A percentile compares a stretch with the other conserved stretches of the same genome.
phyloP scores from a whole-genome alignment of 2,888 invertebrate genomes.

The Drosophila hamatofila region DNA sequence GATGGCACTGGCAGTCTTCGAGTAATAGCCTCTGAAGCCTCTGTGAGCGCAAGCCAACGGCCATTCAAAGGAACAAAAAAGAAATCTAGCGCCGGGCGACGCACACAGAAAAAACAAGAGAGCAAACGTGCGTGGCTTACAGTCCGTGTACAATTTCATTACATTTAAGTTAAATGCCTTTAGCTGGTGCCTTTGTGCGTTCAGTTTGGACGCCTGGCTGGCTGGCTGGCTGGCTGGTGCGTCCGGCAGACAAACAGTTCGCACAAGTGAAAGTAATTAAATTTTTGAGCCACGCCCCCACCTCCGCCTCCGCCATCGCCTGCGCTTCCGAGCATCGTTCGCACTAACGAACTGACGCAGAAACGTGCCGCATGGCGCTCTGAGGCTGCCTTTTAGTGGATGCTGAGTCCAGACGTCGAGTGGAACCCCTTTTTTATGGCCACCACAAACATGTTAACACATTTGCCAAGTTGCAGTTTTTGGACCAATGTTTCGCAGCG shows the following conservation, averaged over 20 bases:
- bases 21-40: slow-evolving; percentile 25
- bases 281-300: slow-evolving; percentile 61
- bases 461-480: slow-evolving; percentile 63
- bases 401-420: slow-evolving; percentile 36
- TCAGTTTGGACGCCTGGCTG: slow-evolving; percentile 23
- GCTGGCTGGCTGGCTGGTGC: slow-evolving; percentile 11
- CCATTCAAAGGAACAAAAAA: slow-evolving; percentile 25
- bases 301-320: background rate
- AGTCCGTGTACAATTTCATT: slow-evolving; percentile 66
- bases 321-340: slow-evolving; percentile 46
- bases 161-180: slow-evolving; percentile 77
- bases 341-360: slow-evolving; percentile 68
- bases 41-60: slow-evolving; percentile 15
- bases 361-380: slow-evolving; percentile 49
- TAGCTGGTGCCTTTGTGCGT: slow-evolving; percentile 48
- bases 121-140: slow-evolving; percentile 57
- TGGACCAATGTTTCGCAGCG: slow-evolving; percentile 24
- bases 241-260: slow-evolving; percentile 67
- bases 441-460: slow-evolving; percentile 76
- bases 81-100: slow-evolving; percentile 10
- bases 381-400: slow-evolving; percentile 6
- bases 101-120: slow-evolving; percentile 18
- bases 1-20: slow-evolving; percentile 19
- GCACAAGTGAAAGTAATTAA: slow-evolving; percentile 80
- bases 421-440: slow-evolving; percentile 64